These are phyloP conservation scores for Athripsodes cinereus DNA, from an alignment of 2,888 invertebrate species.

Conservation along the genomic window DNA sequence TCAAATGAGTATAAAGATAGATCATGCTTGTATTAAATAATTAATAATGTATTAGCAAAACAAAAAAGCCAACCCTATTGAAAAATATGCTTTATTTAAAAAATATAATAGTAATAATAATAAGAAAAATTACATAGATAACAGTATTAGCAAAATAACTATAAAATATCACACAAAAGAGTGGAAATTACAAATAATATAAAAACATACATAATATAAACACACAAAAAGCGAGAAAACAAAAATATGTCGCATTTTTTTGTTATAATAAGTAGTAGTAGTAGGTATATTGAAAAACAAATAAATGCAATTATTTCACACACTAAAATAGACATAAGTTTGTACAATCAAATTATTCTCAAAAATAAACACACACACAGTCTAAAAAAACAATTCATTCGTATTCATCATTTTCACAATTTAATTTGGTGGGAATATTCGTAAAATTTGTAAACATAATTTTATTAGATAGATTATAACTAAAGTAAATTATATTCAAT, in stretches of 20 bases:
- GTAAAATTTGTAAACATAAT: neutral
- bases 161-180: neutral
- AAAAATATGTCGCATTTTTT: conserved; percentile 6
- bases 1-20: too few relatives aligned
- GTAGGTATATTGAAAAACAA: neutral
- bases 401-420: too few relatives aligned
- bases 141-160: neutral
- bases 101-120: too few relatives aligned
- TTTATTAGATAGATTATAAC: too few relatives aligned
- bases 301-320: neutral
- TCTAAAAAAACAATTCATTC: too few relatives aligned
- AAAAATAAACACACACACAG: too few relatives aligned
- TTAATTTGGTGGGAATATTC: neutral
- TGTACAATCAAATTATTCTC: too few relatives aligned
- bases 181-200: neutral
- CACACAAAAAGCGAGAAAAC: conserved; percentile 16
- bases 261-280: neutral
- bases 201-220: neutral
- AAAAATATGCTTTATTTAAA: neutral
- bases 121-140: neutral
- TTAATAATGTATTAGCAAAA: too few relatives aligned
- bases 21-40: too few relatives aligned
- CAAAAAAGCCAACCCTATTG: conserved; percentile 2
- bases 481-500: too few relatives aligned
- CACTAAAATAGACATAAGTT: neutral